Base-by-base conservation (phyloP, 2,797 vertebrate species). In the Halcyon leucocephala region DNA sequence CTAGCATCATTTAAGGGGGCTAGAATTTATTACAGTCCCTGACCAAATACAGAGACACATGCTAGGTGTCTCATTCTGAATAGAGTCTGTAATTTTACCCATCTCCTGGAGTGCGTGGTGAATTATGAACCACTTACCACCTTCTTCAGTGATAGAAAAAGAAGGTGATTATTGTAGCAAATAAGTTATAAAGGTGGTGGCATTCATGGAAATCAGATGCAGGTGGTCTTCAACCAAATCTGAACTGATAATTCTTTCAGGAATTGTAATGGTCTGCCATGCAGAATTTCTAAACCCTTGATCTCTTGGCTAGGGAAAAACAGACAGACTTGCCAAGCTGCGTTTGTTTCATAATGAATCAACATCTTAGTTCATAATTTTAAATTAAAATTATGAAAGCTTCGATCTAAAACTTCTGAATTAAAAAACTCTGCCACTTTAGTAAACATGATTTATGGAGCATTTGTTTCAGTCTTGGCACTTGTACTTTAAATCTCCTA, bases 231-330 rank as follows among this genome's bases (percentile, higher is more conserved):
- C 48, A 46, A 14, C 9, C 26, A 51, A 21, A 83, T 54, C 26
- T 65, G 26, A 29, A 8, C 35, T 54, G 11, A 49, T 87, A 12
- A 1, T 77, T 6, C 6, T n/a, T 64, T 51, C 4, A 37, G 57
- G 22, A 48, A 12, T 89, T 10, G 1, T 54, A 11, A 9, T 60
- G 41, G 22, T 70, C 14, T 77, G 12, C 35, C 0, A 0, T 46
- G 7, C 14, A 70, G 25, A 48, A 83, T 20, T 64, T 18, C 26
- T 61, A 73, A 83, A 92, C 71, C 11, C 15, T 82, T 87, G 31
- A 48, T 60, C 6, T 82, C 21, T 31, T 51, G 11, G 6, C 19
- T 89, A n/a, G 17, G 35, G 42, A 48, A 61, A 82, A 84, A 0
- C 42, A 66, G 26, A 0, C 42, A 66, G 26, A 46, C 14, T 76